Base-by-base conservation (phyloP, 2,888 invertebrate species). In the Leptogaster cylindrica region DNA sequence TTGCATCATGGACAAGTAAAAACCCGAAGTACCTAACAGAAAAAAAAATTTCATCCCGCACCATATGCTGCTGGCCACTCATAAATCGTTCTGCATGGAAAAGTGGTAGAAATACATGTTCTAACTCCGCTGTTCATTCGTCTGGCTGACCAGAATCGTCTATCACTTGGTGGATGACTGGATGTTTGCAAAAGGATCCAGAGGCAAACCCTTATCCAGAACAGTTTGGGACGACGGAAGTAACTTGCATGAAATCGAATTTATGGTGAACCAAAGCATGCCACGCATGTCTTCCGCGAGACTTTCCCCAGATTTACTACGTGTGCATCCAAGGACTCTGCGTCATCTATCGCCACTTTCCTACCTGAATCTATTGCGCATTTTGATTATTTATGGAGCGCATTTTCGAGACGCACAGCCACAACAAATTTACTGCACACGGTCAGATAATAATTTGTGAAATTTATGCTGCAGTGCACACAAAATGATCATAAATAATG, bases 401-500 rank as follows among this genome's bases (percentile, higher is more conserved):
- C 44, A 44, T 44, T 27, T 27, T 61, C 44, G 51, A 31, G 52
- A 36, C 25, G 14, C 33, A 50, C 50, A 33, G 48, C 25, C 50
- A 39, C 7, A 50, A 25, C 39, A 39, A 51, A 65, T 50, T 65
- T 50, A 65, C 65, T 65, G 65, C 65, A 65, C 50, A 39, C 65
- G 50, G 65, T 36, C 39, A 48, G 39, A 65, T 27, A 65, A 65
- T 65, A 65, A 65, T 65, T 65, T 65, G 50, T 12, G 51, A 65
- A 65, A 65, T 65, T 65, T 65, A 65, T 65, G 65, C 65, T 65
- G 51, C 65, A 65, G 39, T 65, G 65, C 65, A 65, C 65, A 65
- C 65, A 65, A 65, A 65, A 65, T 65, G 50, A 33, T 65, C 65
- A 65, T 65, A 65, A 65, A 65, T 65, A 65, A 65, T 65, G 65